Evolutionary conservation across 2,113 vertebrate species (phyloP).

Genomic region (Istiophorus platypterus): DNA sequence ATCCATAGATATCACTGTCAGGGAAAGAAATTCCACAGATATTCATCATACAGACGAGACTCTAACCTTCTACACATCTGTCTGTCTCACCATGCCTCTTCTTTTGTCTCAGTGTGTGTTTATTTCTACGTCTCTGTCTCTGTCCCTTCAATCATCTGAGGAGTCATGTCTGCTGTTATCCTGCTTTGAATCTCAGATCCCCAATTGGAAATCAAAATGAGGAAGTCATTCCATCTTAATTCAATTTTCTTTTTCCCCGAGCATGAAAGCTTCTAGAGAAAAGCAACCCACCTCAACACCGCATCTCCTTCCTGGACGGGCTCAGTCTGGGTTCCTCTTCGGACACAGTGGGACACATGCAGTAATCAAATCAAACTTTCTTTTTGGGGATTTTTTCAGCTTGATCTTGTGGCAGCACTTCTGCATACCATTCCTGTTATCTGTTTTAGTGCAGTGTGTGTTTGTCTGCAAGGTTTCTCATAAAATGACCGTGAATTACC

Average conservation of each 20-base stretch:
- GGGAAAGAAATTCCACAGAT: conserved; percentile 4
- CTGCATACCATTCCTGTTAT: not conserved
- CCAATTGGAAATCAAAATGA: conserved; percentile 13
- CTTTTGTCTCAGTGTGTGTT: not conserved
- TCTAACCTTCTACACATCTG: conserved; percentile 17
- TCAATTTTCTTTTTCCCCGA: conserved; percentile 9
- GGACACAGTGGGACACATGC: conserved; percentile 3
- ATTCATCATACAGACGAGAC: conserved; percentile 30
- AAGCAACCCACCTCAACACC: not conserved
- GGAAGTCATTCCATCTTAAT: conserved; percentile 30
- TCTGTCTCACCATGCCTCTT: conserved; percentile 16
- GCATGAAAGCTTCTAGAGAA: conserved; percentile 1
- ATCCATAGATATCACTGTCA: not conserved
- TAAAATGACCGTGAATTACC: not conserved
- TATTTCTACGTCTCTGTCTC: conserved; percentile 1
- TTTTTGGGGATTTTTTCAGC: conserved; percentile 3
- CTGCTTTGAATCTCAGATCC: conserved; percentile 6
- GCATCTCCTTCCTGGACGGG: not conserved
- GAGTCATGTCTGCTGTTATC: conserved; percentile 15
- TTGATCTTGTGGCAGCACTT: not conserved
- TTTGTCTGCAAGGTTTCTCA: not conserved
- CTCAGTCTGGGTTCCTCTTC: conserved; percentile 3
- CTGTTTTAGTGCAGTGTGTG: not conserved
- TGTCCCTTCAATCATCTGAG: conserved; percentile 18
- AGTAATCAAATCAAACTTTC: conserved; percentile 32